Evolutionary conservation across 2,888 invertebrate species (phyloP), one percentile per base, ranked within the genome.

Genomic region (Anthrax anthrax): DNA sequence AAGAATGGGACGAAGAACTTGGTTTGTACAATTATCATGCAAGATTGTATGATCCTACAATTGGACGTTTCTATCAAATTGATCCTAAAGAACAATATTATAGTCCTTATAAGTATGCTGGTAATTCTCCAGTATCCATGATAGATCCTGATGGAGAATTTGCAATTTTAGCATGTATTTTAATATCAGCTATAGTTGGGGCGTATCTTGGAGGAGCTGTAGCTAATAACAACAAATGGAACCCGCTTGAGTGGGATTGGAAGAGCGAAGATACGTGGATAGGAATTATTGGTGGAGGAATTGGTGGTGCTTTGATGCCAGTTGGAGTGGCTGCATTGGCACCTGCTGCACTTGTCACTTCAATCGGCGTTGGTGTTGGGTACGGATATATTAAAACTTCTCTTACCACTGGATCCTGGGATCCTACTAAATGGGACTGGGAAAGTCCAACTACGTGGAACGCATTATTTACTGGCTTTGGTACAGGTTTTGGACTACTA

Each of bases 1-100:
- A 57, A 27, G 57, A 57, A 48, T 56, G 46, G 46, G 57, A 57
- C 40, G 47, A 54, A 27, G 56, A 57, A 46, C 52, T 51, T 3
- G 51, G 49, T 1, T 47, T 57, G 4, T 57, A 57, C 38, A 55
- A 57, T 40, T 56, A 46, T 42, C 55, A 57, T 40, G 54, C 53
- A 3, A 44, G 57, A 32, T 37, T 57, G 6, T 57, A 56, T 37
- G 57, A 57, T 39, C 56, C 56, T 1, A 42, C 14, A 6, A 44
- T 57, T 19, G 57, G 57, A 1, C 39, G 57, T 5, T 54, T 54
- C 42, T 50, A 47, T 18, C 53, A 54, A 44, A 47, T 46, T 18
- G 53, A 54, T 42, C 53, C 52, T 8, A 46, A 50, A 37, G 46
- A 42, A 19, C 52, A 54, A 37, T 57, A 55, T 38, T 51, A 47